Evolutionary conservation across 2,113 vertebrate species (phyloP).

Genomic region (Pseudorectes ferrugineus): DNA sequence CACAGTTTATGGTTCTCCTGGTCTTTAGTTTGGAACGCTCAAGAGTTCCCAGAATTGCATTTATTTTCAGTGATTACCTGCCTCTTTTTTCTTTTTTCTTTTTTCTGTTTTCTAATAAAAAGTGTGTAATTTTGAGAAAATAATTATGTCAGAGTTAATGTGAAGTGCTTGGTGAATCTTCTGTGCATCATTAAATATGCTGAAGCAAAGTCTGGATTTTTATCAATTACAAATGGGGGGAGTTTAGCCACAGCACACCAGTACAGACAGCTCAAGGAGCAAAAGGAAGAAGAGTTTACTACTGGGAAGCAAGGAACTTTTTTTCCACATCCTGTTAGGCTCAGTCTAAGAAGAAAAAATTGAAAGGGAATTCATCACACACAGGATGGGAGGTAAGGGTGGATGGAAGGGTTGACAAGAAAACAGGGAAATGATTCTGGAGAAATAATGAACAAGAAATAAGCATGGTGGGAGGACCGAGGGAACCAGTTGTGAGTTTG

Average conservation of each 20-base stretch:
- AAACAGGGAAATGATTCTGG: not conserved
- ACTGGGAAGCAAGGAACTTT: not conserved
- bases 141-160: not conserved
- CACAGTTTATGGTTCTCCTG: not conserved
- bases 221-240: not conserved
- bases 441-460: not conserved
- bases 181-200: not conserved
- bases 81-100: no score
- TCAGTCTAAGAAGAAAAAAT: not conserved
- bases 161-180: not conserved
- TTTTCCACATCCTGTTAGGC: not conserved
- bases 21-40: not conserved
- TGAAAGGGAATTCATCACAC: not conserved
- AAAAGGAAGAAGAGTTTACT: not conserved
- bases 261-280: not conserved
- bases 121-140: not conserved
- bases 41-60: not conserved
- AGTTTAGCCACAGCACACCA: not conserved
- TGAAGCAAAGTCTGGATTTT: not conserved
- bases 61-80: not conserved
- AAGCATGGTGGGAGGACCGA: fast-evolving
- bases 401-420: not conserved
- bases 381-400: not conserved
- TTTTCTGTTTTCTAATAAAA: not conserved
- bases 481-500: not conserved